Percentiles rank a stretch among this genome's conserved stretches.
These are phyloP conservation scores for Drosophila jambulina DNA, from an alignment of 1,140 invertebrate genomes.

Conservation along the genomic window DNA sequence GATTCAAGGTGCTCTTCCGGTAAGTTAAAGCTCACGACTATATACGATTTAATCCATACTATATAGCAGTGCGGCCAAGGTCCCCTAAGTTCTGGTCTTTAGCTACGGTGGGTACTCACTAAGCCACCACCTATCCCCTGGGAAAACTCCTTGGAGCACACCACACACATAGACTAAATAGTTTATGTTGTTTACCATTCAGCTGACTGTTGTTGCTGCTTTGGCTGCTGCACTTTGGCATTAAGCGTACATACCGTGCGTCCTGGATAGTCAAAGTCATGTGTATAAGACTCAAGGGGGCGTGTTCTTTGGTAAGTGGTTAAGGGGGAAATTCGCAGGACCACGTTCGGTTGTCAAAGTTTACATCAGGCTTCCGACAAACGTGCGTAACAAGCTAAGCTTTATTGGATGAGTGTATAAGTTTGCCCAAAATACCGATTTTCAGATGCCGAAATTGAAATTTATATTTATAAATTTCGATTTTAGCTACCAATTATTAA, in stretches of 20 bases:
- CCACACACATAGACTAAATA: slow-evolving; percentile 62
- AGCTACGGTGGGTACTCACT: slow-evolving; percentile 8
- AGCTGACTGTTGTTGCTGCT: slow-evolving; percentile 42
- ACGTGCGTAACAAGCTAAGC: not conserved
- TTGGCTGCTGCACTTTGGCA: slow-evolving; percentile 63
- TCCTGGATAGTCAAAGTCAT: slow-evolving; percentile 32
- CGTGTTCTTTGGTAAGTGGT: not conserved
- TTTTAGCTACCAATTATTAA: too few species aligned
- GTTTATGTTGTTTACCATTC: slow-evolving; percentile 75
- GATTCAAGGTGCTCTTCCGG: slow-evolving; percentile 28
- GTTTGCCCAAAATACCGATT: not conserved
- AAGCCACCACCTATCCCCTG: not conserved
- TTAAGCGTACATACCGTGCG: slow-evolving; percentile 40
- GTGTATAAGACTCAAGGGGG: slow-evolving; percentile 1
- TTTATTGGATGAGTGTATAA: not conserved
- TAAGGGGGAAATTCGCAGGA: not conserved
- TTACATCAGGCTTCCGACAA: not conserved
- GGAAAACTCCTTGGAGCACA: not conserved
- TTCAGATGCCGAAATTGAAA: not conserved
- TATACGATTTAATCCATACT: slow-evolving; percentile 61
- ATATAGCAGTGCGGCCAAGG: slow-evolving; percentile 57
- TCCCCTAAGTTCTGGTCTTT: slow-evolving; percentile 17
- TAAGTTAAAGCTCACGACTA: slow-evolving; percentile 33
- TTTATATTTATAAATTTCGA: not conserved
- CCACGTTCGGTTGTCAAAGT: not conserved